Conservation (phyloP, 2,797 vertebrate genomes). For the Scolopax rusticola region DNA sequence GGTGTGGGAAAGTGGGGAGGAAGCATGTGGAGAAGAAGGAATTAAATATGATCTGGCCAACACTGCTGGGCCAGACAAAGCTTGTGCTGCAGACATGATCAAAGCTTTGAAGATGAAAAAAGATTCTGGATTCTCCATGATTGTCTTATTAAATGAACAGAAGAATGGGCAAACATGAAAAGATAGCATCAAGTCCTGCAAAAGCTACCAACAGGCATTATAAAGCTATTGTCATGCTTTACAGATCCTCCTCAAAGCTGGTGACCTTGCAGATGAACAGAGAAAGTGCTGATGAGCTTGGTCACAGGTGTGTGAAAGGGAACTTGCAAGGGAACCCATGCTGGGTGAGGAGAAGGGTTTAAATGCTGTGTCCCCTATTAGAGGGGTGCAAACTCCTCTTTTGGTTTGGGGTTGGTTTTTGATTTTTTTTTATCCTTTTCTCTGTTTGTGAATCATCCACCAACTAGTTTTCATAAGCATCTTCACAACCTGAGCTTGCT, state of each 20-base stretch:
- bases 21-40: not conserved
- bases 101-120: not conserved
- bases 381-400: not conserved
- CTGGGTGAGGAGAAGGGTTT: not conserved
- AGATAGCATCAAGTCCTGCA: not conserved
- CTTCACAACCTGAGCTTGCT: not conserved
- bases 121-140: not conserved
- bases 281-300: fast-evolving
- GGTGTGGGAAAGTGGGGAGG: not conserved
- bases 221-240: not conserved
- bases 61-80: not conserved
- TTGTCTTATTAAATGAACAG: not conserved
- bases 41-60: not conserved
- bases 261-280: not conserved
- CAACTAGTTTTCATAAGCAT: not conserved
- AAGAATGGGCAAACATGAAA: not conserved
- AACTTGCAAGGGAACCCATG: too few species aligned
- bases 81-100: not conserved
- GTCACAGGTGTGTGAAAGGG: fast-evolving
- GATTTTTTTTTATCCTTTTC: not conserved
- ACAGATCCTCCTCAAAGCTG: not conserved
- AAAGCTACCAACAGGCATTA: not conserved
- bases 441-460: not conserved
- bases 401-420: not conserved
- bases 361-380: not conserved